Conservation (phyloP, 2,888 invertebrate genomes). For the Portevinia maculata region DNA sequence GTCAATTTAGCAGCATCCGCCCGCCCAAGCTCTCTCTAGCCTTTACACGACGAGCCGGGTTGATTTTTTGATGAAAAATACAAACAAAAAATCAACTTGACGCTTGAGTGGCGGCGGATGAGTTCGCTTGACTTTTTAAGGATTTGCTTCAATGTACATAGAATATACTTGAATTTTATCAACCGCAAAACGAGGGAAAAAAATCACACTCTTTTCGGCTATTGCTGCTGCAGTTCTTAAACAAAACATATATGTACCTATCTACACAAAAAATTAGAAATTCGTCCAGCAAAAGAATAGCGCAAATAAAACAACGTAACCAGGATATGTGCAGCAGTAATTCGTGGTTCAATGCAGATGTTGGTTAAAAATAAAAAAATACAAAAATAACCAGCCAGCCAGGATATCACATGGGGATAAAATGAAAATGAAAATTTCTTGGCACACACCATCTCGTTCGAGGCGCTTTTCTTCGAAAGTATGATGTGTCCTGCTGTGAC, state of each 20-base stretch:
- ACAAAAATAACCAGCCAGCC: slow-evolving; percentile 24
- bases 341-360: slow-evolving; percentile 74
- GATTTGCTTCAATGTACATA: slow-evolving; percentile 51
- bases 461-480: slow-evolving; percentile 33
- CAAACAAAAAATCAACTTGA: slow-evolving; percentile 47
- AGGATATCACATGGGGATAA: slow-evolving; percentile 67
- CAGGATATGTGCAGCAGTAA: slow-evolving; percentile 74
- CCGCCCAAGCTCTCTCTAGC: slow-evolving; percentile 71
- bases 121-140: slow-evolving; percentile 70
- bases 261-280: slow-evolving; percentile 4
- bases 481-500: slow-evolving; percentile 60
- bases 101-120: slow-evolving; percentile 69
- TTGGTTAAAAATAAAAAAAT: slow-evolving; percentile 59
- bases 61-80: slow-evolving; percentile 63
- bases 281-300: slow-evolving; percentile 48
- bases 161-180: slow-evolving; percentile 64
- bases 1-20: slow-evolving; percentile 82
- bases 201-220: slow-evolving; percentile 58
- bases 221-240: slow-evolving; percentile 39
- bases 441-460: slow-evolving; percentile 42
- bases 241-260: slow-evolving; percentile 2
- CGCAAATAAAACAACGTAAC: slow-evolving; percentile 54
- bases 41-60: slow-evolving; percentile 2
- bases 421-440: slow-evolving; percentile 70
- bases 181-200: slow-evolving; percentile 51